These are phyloP conservation scores for Monoplex corrugatus DNA, from an alignment of 2,888 invertebrate genomes.

Conservation along the genomic window DNA sequence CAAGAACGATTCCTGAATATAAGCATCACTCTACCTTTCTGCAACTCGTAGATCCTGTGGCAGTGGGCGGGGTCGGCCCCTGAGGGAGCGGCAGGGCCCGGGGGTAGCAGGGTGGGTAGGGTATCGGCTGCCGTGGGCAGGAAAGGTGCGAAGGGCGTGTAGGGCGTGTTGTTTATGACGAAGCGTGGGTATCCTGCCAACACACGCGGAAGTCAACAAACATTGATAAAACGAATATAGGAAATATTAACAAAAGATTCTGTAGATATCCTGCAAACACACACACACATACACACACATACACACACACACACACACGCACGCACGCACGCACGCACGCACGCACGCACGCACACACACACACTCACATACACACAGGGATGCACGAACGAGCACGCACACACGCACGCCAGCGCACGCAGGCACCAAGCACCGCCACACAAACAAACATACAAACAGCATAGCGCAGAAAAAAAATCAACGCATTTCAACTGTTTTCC, in stretches of 20 bases:
- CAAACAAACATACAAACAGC: not conserved
- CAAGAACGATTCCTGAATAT: too few species aligned
- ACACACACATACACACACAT: not conserved
- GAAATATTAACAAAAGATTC: too few species aligned
- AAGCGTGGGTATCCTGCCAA: conserved; percentile 70
- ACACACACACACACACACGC: not conserved
- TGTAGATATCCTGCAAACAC: not conserved
- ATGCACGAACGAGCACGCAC: not conserved
- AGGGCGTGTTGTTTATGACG: conserved; percentile 64
- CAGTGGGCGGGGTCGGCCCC: conserved; percentile 62
- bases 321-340: not conserved
- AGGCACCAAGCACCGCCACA: not conserved
- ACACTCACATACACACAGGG: not conserved
- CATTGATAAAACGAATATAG: too few species aligned
- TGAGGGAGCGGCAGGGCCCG: conserved; percentile 60
- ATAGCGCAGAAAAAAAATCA: too few species aligned
- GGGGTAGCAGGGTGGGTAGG: conserved; percentile 63
- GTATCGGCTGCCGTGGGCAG: conserved; percentile 70
- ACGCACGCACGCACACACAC: not conserved
- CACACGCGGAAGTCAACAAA: not conserved
- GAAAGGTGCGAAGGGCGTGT: conserved; percentile 66
- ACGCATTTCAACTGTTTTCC: too few species aligned
- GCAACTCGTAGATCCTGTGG: conserved; percentile 74
- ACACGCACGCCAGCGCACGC: not conserved
- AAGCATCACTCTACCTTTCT: conserved; percentile 73